A percentile compares a stretch with the other conserved stretches of the same genome.
phyloP scores from a whole-genome alignment of 2,797 vertebrate genomes.

The Jordanella pulchra region DNA sequence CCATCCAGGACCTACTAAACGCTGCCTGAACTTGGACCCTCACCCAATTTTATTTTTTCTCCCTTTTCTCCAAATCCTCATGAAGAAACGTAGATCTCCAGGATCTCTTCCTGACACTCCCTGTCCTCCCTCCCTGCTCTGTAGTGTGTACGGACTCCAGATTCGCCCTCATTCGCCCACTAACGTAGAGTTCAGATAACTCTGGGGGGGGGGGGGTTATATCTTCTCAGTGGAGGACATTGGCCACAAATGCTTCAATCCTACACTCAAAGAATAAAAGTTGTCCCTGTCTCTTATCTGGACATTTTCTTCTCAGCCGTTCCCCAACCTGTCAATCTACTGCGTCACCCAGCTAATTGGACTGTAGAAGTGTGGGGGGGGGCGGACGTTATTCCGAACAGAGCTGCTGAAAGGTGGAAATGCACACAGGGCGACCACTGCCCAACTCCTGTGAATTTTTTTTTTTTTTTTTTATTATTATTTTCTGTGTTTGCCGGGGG shows the following conservation, averaged over 20 bases:
- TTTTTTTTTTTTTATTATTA: constrained; percentile 39
- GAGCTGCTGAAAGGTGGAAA: constrained; percentile 58
- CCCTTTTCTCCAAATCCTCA: constrained; percentile 47
- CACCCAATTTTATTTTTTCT: not conserved
- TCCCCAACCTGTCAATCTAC: constrained; percentile 31
- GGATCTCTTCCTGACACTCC: constrained; percentile 58
- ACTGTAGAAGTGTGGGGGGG: constrained; percentile 29
- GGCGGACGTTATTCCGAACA: constrained; percentile 60
- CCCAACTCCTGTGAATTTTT: constrained; percentile 70
- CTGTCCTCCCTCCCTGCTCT: constrained; percentile 58
- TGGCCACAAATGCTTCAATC: constrained; percentile 48
- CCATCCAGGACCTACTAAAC: constrained; percentile 95
- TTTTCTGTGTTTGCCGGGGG: constrained; percentile 48
- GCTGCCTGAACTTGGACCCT: constrained; percentile 82
- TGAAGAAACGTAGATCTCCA: constrained; percentile 65
- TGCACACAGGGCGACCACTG: constrained; percentile 69
- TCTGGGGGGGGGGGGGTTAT: constrained; percentile 40
- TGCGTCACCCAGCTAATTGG: constrained; percentile 45
- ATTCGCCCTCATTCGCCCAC: constrained; percentile 30
- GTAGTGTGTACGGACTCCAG: constrained; percentile 56
- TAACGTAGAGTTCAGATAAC: constrained; percentile 21
- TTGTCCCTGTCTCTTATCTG: constrained; percentile 24
- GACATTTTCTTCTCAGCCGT: constrained; percentile 48
- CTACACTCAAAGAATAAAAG: constrained; percentile 26
- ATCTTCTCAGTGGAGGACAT: constrained; percentile 50